Evolutionary conservation across 2,113 vertebrate genomes (phyloP).

Genomic region (Ptilorrhoa leucosticta): DNA sequence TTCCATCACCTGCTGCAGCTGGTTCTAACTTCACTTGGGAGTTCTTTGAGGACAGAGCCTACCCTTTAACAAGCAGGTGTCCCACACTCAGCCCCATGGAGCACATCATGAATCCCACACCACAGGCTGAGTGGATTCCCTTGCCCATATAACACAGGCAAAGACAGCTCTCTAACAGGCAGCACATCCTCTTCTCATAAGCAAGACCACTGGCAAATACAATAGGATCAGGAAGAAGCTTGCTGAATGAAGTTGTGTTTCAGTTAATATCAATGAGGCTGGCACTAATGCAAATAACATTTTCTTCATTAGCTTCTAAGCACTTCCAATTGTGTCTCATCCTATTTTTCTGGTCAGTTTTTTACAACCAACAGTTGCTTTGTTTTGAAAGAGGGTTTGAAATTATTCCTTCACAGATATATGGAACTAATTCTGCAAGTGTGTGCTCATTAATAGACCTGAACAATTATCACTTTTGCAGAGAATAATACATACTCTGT

Average conservation of each 20-base stretch:
- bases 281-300: background rate
- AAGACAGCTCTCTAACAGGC: background rate
- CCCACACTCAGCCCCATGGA: background rate
- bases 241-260: background rate
- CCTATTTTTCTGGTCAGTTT: background rate
- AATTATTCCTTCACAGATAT: background rate
- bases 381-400: background rate
- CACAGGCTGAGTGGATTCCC: background rate
- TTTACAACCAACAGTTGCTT: background rate
- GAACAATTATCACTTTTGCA: conserved; percentile 36
- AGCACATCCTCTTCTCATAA: background rate
- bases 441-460: conserved; percentile 27
- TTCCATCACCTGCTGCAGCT: background rate
- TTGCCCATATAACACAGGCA: background rate
- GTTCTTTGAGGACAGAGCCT: background rate
- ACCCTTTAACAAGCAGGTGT: background rate
- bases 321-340: conserved; percentile 5
- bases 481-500: conserved; percentile 7
- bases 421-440: conserved; percentile 43
- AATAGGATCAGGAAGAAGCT: background rate
- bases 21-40: background rate
- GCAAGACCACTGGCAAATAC: background rate
- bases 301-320: conserved; percentile 25
- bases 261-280: background rate
- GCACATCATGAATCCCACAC: background rate